Conservation (phyloP, 1,140 invertebrate species). For the Sinonovacula constricta region DNA sequence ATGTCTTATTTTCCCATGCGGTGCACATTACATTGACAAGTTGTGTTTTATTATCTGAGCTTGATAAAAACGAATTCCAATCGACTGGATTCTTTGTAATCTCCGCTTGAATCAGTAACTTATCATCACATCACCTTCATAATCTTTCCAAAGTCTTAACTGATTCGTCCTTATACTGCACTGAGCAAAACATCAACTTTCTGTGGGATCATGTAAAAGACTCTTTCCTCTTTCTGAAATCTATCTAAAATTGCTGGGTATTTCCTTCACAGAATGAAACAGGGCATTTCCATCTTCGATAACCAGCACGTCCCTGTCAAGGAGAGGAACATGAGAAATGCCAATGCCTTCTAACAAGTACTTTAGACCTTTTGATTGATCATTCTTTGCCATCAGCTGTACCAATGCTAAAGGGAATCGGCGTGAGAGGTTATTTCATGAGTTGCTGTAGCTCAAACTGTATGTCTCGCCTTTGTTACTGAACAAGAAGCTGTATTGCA, state of each 20-base stretch:
- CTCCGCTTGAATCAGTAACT: constrained; percentile 24
- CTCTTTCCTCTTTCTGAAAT: constrained; percentile 2
- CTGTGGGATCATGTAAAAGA: constrained; percentile 13
- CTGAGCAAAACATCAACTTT: constrained; percentile 10
- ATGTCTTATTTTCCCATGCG: constrained; percentile 30
- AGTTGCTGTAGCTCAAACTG: constrained; percentile 24
- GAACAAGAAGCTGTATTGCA: constrained; percentile 49
- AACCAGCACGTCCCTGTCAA: constrained; percentile 8
- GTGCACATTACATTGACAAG: constrained; percentile 23
- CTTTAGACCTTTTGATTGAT: constrained; percentile 46
- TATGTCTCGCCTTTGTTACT: background rate
- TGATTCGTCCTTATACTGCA: constrained; percentile 2
- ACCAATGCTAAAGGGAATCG: constrained; percentile 25
- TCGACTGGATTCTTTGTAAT: constrained; percentile 46
- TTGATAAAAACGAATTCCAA: constrained; percentile 48
- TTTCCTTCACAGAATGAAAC: constrained; percentile 36
- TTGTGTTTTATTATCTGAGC: constrained; percentile 56
- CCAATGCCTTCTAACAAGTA: constrained; percentile 28
- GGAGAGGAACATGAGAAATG: constrained; percentile 15
- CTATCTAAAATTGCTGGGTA: constrained; percentile 22
- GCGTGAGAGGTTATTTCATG: constrained; percentile 20
- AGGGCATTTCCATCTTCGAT: constrained; percentile 52
- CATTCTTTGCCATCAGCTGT: constrained; percentile 49
- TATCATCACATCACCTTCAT: constrained; percentile 7
- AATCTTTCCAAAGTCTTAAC: constrained; percentile 16